These are phyloP conservation scores for Pyrrhia umbra DNA, from an alignment of 2,888 invertebrate species.

Conservation along the genomic window DNA sequence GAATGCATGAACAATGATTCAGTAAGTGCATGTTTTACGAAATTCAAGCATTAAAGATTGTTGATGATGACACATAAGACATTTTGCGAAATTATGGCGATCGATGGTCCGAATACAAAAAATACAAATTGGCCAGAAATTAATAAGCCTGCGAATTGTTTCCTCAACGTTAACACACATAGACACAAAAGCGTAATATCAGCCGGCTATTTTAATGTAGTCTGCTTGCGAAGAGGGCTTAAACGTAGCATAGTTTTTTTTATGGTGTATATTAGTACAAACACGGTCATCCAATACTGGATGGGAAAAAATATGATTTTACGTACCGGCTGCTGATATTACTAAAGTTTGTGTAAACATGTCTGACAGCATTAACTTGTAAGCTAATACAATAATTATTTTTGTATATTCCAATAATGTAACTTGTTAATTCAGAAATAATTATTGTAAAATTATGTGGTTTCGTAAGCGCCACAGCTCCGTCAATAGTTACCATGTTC, in stretches of 20 bases:
- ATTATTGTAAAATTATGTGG: not conserved
- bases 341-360: not conserved
- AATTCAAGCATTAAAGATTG: no score
- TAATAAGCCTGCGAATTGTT: not conserved
- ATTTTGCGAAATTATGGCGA: not conserved
- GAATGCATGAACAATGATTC: constrained; percentile 10
- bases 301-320: not conserved
- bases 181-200: not conserved
- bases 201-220: not conserved
- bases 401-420: not conserved
- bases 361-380: not conserved
- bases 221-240: not conserved
- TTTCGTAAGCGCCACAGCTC: constrained; percentile 6
- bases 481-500: constrained; percentile 91
- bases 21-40: no score
- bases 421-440: not conserved
- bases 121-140: not conserved
- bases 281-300: not conserved
- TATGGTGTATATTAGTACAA: not conserved
- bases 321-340: not conserved
- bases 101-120: not conserved
- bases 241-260: not conserved
- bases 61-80: not conserved
- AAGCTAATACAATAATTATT: not conserved
- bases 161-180: no score